A percentile compares a stretch with the other conserved stretches of the same genome.
These are phyloP conservation scores for Leptinotarsa rubiginosa DNA, from an alignment of 2,888 invertebrate genomes.

Conservation along the genomic window DNA sequence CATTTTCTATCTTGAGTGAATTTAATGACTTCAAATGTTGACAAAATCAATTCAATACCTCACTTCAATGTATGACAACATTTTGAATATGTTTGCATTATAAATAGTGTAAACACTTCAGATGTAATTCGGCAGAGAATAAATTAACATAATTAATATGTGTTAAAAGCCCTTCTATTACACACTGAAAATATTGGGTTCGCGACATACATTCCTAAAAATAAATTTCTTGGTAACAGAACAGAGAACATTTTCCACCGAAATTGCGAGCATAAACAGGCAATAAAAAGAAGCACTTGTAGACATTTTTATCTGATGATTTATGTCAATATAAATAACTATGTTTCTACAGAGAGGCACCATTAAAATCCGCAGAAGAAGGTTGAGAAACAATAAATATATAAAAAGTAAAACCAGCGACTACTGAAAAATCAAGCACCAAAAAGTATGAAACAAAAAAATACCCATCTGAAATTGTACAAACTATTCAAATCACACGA, in stretches of 20 bases:
- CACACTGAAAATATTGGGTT: background rate
- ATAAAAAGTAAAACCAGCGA: no score
- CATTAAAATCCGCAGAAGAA: no score
- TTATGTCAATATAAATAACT: background rate
- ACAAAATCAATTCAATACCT: background rate
- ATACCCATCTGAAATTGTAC: no score
- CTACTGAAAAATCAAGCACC: no score
- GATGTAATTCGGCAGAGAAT: background rate
- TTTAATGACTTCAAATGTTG: background rate
- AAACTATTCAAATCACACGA: no score
- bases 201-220: conserved; percentile 15
- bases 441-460: no score
- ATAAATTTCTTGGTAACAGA: conserved; percentile 6
- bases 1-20: background rate
- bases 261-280: background rate
- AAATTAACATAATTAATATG: background rate
- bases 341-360: background rate
- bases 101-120: background rate
- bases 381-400: no score
- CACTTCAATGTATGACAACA: background rate
- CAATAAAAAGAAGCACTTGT: conserved; percentile 3
- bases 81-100: background rate
- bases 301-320: conserved; percentile 14
- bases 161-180: conserved; percentile 10
- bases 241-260: conserved; percentile 1